Evolutionary conservation across 2,888 invertebrate genomes (phyloP).

Genomic region (Caenorhabditis afra): DNA sequence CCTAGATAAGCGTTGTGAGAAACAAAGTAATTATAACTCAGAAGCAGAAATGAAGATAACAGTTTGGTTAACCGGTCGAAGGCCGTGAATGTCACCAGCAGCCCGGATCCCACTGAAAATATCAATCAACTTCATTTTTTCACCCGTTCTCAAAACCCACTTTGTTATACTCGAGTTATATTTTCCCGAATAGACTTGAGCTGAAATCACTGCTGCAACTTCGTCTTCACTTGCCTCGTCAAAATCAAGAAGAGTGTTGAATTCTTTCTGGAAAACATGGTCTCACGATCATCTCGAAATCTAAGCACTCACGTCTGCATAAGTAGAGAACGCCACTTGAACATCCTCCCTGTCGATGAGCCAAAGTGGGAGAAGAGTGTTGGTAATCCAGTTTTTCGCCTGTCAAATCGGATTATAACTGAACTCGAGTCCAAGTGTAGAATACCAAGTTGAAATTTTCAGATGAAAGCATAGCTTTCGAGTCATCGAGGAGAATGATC

Average conservation of each 20-base stretch:
- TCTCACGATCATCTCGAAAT: not conserved
- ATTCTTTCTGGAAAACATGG: constrained; percentile 49
- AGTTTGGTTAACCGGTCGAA: constrained; percentile 35
- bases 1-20: not conserved
- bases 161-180: constrained; percentile 39
- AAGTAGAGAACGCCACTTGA: constrained; percentile 48
- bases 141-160: not conserved
- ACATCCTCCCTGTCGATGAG: constrained; percentile 38
- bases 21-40: constrained; percentile 13
- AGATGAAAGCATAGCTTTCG: constrained; percentile 39
- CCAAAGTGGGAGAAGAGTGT: constrained; percentile 35
- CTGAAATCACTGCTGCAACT: constrained; percentile 19
- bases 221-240: constrained; percentile 45
- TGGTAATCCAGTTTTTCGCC: constrained; percentile 43
- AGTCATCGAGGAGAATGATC: constrained; percentile 61
- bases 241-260: constrained; percentile 55
- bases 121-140: not conserved
- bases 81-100: constrained; percentile 22
- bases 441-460: constrained; percentile 50
- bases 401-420: constrained; percentile 11
- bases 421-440: not conserved
- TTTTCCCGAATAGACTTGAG: constrained; percentile 41
- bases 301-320: constrained; percentile 27
- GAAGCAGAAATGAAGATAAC: constrained; percentile 52
- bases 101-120: constrained; percentile 42